Evolutionary conservation across 2,113 vertebrate genomes (phyloP), one percentile per base, ranked within the genome.

Genomic region (Phasianus colchicus): DNA sequence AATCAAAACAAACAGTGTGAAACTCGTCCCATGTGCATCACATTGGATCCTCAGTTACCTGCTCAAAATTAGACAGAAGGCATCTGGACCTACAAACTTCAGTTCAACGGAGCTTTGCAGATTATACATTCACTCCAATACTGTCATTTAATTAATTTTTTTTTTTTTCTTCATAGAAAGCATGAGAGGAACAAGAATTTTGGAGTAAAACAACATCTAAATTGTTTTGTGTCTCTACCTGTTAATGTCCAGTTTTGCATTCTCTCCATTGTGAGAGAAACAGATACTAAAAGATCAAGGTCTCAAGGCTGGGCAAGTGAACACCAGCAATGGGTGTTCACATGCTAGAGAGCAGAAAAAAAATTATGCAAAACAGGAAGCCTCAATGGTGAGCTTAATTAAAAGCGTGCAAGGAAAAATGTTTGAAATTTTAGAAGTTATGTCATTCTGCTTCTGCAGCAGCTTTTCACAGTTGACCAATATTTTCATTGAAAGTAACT

Each of bases 21-120:
- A 30, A 6, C 2, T 91, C 4, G 54, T 6, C 15, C 42, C 42
- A 71, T 29, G 10, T 50, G 11, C 8, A 13, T 66, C 27, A 24
- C 1, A 0, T 11, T 43, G 38, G 32, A 76, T 79, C 43, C 6
- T 29, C 58, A 63, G 0, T 66, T 42, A 50, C 1, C 0, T 29
- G 32, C 20, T 34, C n/a, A 20, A 25, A 81, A 60, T 45, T 64
- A 72, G 29, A 13, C 12, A 1, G 29, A 88, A 86, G 5, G 4
- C 17, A 58, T 50, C 11, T 42, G 21, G 36, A 13, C 7, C 11
- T 65, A 42, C 18, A 65, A 12, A 43, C 47, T 84, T 78, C 38
- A 47, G 6, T 40, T 10, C 1, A 1, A 11, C 2, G 27, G 22
- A 8, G 20, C 70, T 32, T 30, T 77, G 15, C 19, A 32, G 19